Evolutionary conservation across 30 jellyfish, hydroid and myxozoan genomes (phyloP).

Genomic region (Hydra vulgaris): DNA sequence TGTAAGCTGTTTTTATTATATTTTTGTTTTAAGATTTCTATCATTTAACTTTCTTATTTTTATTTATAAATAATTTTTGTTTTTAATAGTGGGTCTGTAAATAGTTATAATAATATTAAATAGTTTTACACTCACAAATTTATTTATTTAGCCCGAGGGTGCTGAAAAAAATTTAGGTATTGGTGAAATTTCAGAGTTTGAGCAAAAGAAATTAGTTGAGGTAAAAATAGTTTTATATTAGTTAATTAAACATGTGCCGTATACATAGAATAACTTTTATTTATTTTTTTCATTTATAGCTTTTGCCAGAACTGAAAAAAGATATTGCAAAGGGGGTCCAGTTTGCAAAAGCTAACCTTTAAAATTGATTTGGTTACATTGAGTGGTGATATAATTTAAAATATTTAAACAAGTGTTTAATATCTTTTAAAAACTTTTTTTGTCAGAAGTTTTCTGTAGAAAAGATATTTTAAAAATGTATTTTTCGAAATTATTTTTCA

Average conservation of each 20-base stretch:
- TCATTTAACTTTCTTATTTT: not conserved
- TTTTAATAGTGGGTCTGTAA: not conserved
- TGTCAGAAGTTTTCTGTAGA: no score
- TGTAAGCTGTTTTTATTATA: conserved; percentile 30
- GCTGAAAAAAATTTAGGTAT: conserved; percentile 78
- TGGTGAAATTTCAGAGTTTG: conserved; percentile 84
- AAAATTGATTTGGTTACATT: no score
- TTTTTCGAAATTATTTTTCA: no score
- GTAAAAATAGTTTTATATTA: no score
- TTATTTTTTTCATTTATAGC: conserved; percentile 32
- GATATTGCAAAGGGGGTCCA: conserved; percentile 87
- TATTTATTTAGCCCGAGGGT: conserved; percentile 62
- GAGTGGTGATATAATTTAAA: no score
- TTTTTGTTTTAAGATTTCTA: not conserved
- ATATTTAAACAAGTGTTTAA: no score
- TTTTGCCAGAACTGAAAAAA: conserved; percentile 64
- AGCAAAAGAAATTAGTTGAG: conserved; percentile 66
- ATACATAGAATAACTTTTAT: not conserved
- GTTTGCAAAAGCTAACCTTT: conserved; percentile 48
- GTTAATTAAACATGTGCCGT: no score
- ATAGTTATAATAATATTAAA: no score
- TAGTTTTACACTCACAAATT: no score
- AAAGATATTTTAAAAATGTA: no score
- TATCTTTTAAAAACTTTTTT: no score
- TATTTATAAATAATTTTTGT: not conserved